Percentiles rank a stretch among this genome's conserved stretches.
These are phyloP conservation scores for Gyps fulvus DNA, from an alignment of 2,113 vertebrate species.

Conservation along the genomic window DNA sequence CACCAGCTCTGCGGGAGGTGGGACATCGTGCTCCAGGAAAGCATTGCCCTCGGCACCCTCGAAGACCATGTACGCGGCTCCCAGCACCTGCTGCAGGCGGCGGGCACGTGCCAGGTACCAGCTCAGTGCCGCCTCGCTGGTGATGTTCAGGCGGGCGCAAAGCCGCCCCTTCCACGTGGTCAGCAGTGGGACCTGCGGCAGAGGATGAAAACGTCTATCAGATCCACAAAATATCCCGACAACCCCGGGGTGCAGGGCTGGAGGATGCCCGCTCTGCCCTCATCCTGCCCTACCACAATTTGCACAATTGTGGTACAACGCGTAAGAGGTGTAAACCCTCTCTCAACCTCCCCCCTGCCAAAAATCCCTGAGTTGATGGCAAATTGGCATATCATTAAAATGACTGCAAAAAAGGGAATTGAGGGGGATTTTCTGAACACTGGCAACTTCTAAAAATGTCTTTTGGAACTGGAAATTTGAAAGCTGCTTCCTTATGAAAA, in stretches of 20 bases:
- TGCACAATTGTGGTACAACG: accelerated
- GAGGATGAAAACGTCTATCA: accelerated
- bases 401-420: accelerated
- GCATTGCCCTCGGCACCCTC: slow-evolving; percentile 81
- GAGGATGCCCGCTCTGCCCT: background rate
- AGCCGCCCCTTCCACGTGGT: slow-evolving; percentile 82
- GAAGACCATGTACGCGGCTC: slow-evolving; percentile 76
- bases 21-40: slow-evolving; percentile 75
- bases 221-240: accelerated
- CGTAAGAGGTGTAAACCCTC: background rate
- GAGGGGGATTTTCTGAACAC: background rate
- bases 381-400: background rate
- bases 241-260: accelerated
- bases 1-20: slow-evolving; percentile 24
- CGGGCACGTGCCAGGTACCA: slow-evolving; percentile 84
- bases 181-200: slow-evolving; percentile 78
- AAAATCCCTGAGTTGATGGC: accelerated
- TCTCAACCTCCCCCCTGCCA: accelerated
- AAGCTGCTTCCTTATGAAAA: accelerated
- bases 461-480: background rate
- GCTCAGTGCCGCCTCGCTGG: slow-evolving; percentile 74
- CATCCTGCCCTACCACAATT: accelerated
- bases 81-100: slow-evolving; percentile 71
- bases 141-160: slow-evolving; percentile 84
- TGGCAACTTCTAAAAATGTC: background rate